Evolutionary conservation across 92 coral and sea anemone genomes (phyloP), one percentile per base, ranked within the genome.

Genomic region (Paramuricea clavata): DNA sequence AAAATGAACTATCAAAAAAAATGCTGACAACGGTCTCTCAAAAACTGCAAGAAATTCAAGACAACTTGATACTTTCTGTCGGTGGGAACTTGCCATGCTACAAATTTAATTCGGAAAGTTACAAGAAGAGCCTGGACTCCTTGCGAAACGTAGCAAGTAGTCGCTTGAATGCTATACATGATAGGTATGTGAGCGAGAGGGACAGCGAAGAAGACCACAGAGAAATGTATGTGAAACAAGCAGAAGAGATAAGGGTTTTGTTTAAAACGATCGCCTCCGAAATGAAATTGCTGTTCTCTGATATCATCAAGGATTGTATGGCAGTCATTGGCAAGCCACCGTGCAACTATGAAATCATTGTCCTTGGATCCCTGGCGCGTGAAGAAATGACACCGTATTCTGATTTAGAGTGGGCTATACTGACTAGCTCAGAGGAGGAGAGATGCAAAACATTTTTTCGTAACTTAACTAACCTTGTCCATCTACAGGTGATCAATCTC

Each of bases 331-430:
- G 81, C 0, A 22, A 74, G 57, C 81, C 81, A 35, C 81, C 81
- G 34, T 74, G 81, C 81, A n/a, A 74, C 60, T 74, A 74, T 44
- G 80, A 74, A 47, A 21, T 74, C 30, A 42, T 74, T 5, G 59
- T 74, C 22, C 80, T 74, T 39, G 80, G 80, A 74, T 74, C 80
- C 16, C 22, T 47, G 16, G 80, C 80, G 4, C 60, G 81, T 44
- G 33, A 49, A 17, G 81, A 74, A 32, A 74, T 74, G 81, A 74
- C 81, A 39, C 81, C 81, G 6, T 74, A 36, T 74, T 74, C 81
- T 5, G 81, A 74, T 27, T 62, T 74, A 0, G 81, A 74, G 30
- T 74, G 81, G 81, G 81, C 81, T 12, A 74, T 74, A 74, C 60
- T 74, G n/a, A 26, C 41, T 6, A 74, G 61, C 62, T 74, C 81